Evolutionary conservation across 2,113 vertebrate genomes (phyloP).

Genomic region (Lonchura striata): DNA sequence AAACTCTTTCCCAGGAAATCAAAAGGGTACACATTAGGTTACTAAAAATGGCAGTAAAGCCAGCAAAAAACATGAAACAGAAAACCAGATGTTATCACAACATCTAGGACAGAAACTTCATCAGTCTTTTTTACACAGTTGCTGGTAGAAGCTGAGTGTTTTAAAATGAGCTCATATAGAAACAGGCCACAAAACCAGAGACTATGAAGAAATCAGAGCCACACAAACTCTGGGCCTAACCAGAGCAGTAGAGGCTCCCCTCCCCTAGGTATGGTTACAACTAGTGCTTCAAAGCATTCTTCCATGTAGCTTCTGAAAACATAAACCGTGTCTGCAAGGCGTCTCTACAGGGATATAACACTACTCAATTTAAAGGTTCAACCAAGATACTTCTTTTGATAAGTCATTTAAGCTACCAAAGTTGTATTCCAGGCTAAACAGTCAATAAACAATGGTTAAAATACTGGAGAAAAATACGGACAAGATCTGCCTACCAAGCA

Average conservation of each 20-base stretch:
- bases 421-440: not conserved
- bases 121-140: not conserved
- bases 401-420: not conserved
- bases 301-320: not conserved
- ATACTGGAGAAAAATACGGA: not conserved
- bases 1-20: not conserved
- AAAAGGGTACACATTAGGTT: not conserved
- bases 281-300: not conserved
- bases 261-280: not conserved
- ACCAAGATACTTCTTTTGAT: not conserved
- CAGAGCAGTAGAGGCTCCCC: not conserved
- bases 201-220: not conserved
- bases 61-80: fast-evolving
- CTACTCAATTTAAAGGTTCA: not conserved
- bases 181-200: not conserved
- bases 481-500: not conserved
- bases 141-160: not conserved
- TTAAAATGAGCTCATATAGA: not conserved
- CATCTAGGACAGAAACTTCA: not conserved
- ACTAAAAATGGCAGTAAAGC: not conserved
- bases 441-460: not conserved
- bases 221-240: not conserved
- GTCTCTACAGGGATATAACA: not conserved
- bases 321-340: not conserved
- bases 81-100: not conserved